A percentile compares a stretch with the other conserved stretches of the same genome.
phyloP scores from a whole-genome alignment of 2,888 invertebrate genomes.

The Scaptomyza tumidula region DNA sequence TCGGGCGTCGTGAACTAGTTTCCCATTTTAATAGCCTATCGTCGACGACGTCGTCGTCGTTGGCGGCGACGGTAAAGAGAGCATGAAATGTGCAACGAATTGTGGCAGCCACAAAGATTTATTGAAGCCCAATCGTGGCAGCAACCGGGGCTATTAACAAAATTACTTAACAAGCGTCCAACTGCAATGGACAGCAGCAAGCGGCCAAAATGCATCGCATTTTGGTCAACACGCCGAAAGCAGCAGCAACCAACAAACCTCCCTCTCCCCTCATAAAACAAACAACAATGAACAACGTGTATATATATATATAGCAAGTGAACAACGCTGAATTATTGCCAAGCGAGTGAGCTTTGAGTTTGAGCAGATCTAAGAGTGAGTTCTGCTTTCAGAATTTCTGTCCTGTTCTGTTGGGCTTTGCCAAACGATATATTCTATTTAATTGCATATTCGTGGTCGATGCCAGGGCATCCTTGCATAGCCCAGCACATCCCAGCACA shows the following conservation, averaged over 20 bases:
- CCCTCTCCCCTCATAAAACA: conserved; percentile 9
- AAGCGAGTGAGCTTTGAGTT: conserved; percentile 71
- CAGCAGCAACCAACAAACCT: not conserved
- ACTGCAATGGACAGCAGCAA: conserved; percentile 65
- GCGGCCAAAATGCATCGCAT: conserved; percentile 42
- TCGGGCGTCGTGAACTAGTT: conserved; percentile 66
- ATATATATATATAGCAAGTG: conserved; percentile 7
- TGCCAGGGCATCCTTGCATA: conserved; percentile 19
- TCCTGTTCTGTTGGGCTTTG: not conserved
- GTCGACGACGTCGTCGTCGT: conserved; percentile 36
- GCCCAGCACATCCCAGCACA: conserved; percentile 17
- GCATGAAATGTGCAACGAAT: conserved; percentile 79
- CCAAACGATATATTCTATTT: conserved; percentile 75
- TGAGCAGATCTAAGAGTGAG: conserved; percentile 14
- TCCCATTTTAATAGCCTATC: conserved; percentile 66
- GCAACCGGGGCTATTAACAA: conserved; percentile 69
- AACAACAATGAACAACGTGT: conserved; percentile 10
- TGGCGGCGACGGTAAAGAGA: conserved; percentile 64
- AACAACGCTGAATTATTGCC: conserved; percentile 71
- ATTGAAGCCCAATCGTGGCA: conserved; percentile 62
- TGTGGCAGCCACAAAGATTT: conserved; percentile 77
- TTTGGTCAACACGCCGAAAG: conserved; percentile 48
- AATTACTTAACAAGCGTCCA: conserved; percentile 77
- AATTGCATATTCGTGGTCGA: conserved; percentile 72
- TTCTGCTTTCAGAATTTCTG: conserved; percentile 7